Percentiles rank a stretch among this genome's conserved stretches.
These are phyloP conservation scores for Meles meles DNA, from an alignment of 2,113 vertebrate species.

Conservation along the genomic window DNA sequence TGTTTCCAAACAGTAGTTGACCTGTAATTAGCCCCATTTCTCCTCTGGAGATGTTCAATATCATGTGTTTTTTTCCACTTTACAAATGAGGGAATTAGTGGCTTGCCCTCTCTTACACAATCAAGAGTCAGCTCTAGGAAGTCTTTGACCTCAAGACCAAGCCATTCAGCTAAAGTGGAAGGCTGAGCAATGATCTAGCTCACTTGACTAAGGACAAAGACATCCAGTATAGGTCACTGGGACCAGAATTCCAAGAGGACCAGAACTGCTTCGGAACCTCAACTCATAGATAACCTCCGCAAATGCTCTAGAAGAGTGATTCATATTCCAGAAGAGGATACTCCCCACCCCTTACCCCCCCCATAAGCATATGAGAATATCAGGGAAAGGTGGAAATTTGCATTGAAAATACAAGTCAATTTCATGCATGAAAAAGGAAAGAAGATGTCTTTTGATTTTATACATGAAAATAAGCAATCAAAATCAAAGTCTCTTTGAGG, in stretches of 20 bases:
- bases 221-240: neutral
- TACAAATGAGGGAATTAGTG: neutral
- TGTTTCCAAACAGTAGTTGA: neutral
- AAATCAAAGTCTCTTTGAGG: neutral
- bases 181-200: neutral
- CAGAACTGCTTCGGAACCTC: neutral
- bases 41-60: neutral
- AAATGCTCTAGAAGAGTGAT: neutral
- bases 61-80: slow-evolving; percentile 35
- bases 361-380: neutral
- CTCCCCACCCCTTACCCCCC: too few relatives aligned
- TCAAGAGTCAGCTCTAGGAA: slow-evolving; percentile 16
- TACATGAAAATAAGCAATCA: neutral
- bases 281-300: too few relatives aligned
- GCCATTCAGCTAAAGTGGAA: neutral
- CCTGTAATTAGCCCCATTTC: neutral
- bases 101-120: slow-evolving; percentile 24
- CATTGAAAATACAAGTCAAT: neutral
- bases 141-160: slow-evolving; percentile 52
- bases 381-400: neutral
- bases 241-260: neutral
- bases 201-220: neutral
- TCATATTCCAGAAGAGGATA: neutral
- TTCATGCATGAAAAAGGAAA: neutral
- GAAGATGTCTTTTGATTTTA: neutral